These are phyloP conservation scores for Trichopria drosophilae DNA, from an alignment of 2,888 invertebrate genomes.

Conservation along the genomic window DNA sequence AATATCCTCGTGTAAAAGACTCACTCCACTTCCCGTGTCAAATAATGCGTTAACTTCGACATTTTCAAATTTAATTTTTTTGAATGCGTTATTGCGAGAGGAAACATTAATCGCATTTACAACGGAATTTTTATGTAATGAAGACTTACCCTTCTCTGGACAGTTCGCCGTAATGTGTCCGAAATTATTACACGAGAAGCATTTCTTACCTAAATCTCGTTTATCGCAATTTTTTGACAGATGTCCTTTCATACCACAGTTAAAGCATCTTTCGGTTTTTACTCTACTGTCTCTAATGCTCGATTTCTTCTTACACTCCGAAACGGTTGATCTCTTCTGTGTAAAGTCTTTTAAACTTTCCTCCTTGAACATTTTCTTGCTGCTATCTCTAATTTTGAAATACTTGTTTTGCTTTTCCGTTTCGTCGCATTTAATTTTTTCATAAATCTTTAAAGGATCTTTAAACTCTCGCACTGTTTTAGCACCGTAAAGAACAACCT, in stretches of 20 bases:
- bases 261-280: conserved; percentile 16
- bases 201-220: conserved; percentile 9
- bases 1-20: conserved; percentile 4
- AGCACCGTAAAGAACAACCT: conserved; percentile 6
- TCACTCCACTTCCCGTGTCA: conserved; percentile 16
- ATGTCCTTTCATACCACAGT: conserved; percentile 5
- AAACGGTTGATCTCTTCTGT: not conserved
- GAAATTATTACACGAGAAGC: conserved; percentile 11
- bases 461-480: conserved; percentile 6
- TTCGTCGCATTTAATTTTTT: conserved; percentile 5
- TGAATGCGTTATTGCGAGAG: too few relatives aligned
- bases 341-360: not conserved
- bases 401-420: not conserved
- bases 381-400: too few relatives aligned
- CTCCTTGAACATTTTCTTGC: too few relatives aligned
- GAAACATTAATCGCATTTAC: too few relatives aligned
- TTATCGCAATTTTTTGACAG: not conserved
- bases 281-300: not conserved
- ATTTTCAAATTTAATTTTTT: not conserved
- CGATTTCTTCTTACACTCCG: not conserved
- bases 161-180: conserved; percentile 9
- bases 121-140: not conserved
- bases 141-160: not conserved
- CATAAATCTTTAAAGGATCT: conserved; percentile 5
- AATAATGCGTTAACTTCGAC: not conserved